Percentiles rank a stretch among this genome's conserved stretches.
These are phyloP conservation scores for Drosophila testacea DNA, from an alignment of 2,888 invertebrate genomes.

Conservation along the genomic window DNA sequence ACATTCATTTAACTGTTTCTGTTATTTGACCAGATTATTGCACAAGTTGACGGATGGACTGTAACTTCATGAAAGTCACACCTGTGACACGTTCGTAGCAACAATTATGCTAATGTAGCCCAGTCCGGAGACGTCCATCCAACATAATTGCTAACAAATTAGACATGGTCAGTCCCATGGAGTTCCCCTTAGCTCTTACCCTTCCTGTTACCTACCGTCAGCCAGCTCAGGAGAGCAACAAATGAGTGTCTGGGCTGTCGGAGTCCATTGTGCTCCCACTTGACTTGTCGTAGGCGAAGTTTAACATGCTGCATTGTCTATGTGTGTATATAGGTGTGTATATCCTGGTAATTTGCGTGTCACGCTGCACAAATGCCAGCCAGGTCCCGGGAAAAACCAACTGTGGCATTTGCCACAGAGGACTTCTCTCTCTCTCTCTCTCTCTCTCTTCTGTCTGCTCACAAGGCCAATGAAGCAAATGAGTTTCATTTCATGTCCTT, in stretches of 20 bases:
- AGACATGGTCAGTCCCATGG: constrained; percentile 62
- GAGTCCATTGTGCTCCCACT: constrained; percentile 57
- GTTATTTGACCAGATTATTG: neutral
- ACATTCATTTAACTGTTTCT: constrained; percentile 9
- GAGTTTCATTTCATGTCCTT: constrained; percentile 74
- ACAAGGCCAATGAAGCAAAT: constrained; percentile 66
- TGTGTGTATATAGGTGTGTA: constrained; percentile 36
- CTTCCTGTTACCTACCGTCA: neutral
- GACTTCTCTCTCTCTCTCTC: constrained; percentile 17
- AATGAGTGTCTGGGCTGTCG: constrained; percentile 52
- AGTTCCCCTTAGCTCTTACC: neutral
- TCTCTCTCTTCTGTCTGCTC: constrained; percentile 14
- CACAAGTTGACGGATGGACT: constrained; percentile 4
- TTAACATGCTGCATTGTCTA: constrained; percentile 55
- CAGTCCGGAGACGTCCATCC: constrained; percentile 67
- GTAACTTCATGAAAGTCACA: constrained; percentile 46
- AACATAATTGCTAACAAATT: constrained; percentile 79
- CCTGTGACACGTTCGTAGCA: constrained; percentile 61
- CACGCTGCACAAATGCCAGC: constrained; percentile 61
- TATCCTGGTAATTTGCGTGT: constrained; percentile 73
- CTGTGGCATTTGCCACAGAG: constrained; percentile 60
- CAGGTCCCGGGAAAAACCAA: constrained; percentile 62
- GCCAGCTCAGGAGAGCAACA: constrained; percentile 18
- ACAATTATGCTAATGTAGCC: constrained; percentile 77
- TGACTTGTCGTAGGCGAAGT: constrained; percentile 55